Conservation (phyloP, 2,113 vertebrate genomes). For the Mus spicilegus region DNA sequence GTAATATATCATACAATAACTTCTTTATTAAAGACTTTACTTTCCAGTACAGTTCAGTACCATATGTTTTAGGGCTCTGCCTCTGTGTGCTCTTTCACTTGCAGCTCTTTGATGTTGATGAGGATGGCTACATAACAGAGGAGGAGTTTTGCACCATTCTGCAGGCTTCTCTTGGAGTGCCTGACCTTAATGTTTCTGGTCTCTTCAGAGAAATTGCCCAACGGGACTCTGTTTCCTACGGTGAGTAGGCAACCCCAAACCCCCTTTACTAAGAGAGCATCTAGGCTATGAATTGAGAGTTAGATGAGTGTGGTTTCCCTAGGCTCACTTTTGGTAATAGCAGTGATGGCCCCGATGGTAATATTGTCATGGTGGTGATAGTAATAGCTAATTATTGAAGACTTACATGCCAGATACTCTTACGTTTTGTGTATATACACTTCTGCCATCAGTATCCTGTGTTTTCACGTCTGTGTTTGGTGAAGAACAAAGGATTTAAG, state of each 20-base stretch:
- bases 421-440: neutral
- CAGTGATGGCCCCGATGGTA: neutral
- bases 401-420: neutral
- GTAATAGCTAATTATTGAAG: neutral
- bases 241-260: conserved; percentile 86
- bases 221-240: conserved; percentile 92
- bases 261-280: neutral
- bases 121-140: conserved; percentile 93
- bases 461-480: neutral
- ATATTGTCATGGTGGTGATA: neutral
- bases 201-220: conserved; percentile 96
- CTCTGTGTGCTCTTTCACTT: neutral
- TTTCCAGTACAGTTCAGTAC: neutral
- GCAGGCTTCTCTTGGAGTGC: conserved; percentile 93
- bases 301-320: neutral
- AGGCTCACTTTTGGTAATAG: neutral
- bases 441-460: neutral
- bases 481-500: neutral
- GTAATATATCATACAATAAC: too few species aligned
- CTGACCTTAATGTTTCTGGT: conserved; percentile 91
- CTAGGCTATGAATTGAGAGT: neutral
- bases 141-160: conserved; percentile 93
- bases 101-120: conserved; percentile 96
- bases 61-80: too few species aligned
- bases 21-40: neutral